Evolutionary conservation across 2,113 vertebrate species (phyloP).

Genomic region (Anguilla japonica): DNA sequence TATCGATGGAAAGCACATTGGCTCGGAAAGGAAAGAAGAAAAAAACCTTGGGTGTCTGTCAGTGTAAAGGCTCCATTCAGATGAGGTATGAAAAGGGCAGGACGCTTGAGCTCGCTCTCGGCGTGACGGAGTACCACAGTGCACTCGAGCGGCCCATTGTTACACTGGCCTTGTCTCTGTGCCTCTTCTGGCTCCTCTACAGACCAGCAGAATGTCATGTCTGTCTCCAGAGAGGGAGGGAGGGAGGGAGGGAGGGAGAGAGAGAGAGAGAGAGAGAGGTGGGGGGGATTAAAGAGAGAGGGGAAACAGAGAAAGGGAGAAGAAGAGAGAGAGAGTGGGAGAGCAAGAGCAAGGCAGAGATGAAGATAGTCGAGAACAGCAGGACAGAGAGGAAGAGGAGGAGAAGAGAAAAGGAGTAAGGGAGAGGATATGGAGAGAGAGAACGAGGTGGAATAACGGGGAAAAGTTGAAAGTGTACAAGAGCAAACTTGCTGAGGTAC

Average conservation of each 20-base stretch:
- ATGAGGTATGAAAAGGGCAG: background rate
- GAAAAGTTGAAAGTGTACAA: conserved; percentile 9
- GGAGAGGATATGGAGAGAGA: background rate
- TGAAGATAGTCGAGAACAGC: no score
- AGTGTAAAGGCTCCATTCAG: background rate
- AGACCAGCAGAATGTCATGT: background rate
- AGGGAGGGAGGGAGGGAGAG: background rate
- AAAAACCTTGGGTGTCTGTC: background rate
- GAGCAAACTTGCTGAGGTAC: conserved; percentile 7
- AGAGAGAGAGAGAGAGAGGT: background rate
- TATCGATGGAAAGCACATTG: background rate
- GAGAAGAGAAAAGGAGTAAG: no score
- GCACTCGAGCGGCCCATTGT: conserved; percentile 3
- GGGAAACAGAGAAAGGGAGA: no score
- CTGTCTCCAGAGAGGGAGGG: background rate
- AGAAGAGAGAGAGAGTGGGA: no score
- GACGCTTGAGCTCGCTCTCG: background rate
- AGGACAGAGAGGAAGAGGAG: no score
- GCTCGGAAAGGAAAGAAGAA: background rate
- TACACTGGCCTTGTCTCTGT: conserved; percentile 10
- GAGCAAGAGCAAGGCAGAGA: no score
- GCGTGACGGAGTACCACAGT: background rate
- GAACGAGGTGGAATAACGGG: background rate
- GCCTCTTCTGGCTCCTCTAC: background rate
- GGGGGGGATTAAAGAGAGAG: no score